Conservation (phyloP, 2,113 vertebrate genomes). For the Arizona elegans region DNA sequence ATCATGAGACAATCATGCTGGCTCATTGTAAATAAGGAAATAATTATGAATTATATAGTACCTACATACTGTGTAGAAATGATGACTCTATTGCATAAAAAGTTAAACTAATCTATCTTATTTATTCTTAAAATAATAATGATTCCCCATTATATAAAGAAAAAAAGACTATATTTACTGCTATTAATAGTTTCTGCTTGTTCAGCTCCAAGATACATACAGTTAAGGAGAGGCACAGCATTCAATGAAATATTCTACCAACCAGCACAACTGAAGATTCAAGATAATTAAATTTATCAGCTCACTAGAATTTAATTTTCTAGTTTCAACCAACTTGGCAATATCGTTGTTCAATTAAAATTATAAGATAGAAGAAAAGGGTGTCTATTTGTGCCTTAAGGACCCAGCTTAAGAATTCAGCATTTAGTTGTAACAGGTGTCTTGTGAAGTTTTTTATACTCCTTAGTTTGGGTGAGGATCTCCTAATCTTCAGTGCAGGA, state of each 20-base stretch:
- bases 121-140: background rate
- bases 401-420: background rate
- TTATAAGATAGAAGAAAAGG: background rate
- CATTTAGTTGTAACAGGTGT: background rate
- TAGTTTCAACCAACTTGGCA: background rate
- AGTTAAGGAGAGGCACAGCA: background rate
- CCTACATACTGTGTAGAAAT: background rate
- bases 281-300: conserved; percentile 12
- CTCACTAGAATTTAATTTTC: conserved; percentile 16
- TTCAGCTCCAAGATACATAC: background rate
- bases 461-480: background rate
- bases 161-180: background rate
- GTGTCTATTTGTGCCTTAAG: background rate
- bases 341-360: background rate
- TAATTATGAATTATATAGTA: background rate
- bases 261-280: background rate
- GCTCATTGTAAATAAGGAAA: background rate
- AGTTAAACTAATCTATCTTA: background rate
- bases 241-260: background rate
- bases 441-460: background rate
- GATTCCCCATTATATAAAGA: background rate
- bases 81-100: background rate
- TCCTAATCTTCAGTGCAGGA: background rate
- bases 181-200: background rate
- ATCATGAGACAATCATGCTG: background rate